Base-by-base conservation (phyloP, 2,113 vertebrate genomes). In the Scomber japonicus region DNA sequence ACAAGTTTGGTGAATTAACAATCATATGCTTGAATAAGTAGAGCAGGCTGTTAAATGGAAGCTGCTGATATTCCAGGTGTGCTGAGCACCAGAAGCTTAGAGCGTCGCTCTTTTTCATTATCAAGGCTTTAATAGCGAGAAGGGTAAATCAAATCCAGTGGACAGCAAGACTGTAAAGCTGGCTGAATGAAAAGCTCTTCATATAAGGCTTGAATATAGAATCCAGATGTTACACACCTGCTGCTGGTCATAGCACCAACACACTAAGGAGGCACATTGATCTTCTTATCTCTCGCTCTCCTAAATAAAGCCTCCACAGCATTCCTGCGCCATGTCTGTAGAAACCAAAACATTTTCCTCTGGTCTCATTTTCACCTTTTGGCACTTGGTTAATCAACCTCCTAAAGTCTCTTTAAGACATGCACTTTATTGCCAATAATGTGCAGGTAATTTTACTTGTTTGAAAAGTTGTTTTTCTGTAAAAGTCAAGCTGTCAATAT, bases 91-190 rank as follows among this genome's bases (percentile, higher is more conserved):
- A 15, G 40, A 51, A 63, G 71, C 50, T 56, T 56, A 17, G 66
- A 59, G 53, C 71, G 62, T 19, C 46, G 27, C 11, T 60, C 62
- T 54, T 3, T 55, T 73, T 64, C 14, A 55, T 75, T 84, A 73
- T 60, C 4, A 24, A 72, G 71, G 78, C 70, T 60, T 83, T 71
- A 19, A 75, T 69, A 53, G 44, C 10, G 24, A 48, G 17, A 15
- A 75, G 57, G 61, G 79, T 71, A 61, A 56, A 75, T 82, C 53
- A 74, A 74, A 84, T 77, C 74, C 71, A 82, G n/a, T 74, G 56
- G 35, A 70, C 66, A 79, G 5, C 31, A 44, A 61, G 30, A 27
- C n/a, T 27, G 2, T 44, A 31, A 59, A 71, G 57, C 49, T 56
- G 35, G 35, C 66, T 16, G 21, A 48, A 55, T 57, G 60, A 75